These are phyloP conservation scores for Listronotus oregonensis DNA, from an alignment of 1,140 invertebrate genomes.

Conservation along the genomic window DNA sequence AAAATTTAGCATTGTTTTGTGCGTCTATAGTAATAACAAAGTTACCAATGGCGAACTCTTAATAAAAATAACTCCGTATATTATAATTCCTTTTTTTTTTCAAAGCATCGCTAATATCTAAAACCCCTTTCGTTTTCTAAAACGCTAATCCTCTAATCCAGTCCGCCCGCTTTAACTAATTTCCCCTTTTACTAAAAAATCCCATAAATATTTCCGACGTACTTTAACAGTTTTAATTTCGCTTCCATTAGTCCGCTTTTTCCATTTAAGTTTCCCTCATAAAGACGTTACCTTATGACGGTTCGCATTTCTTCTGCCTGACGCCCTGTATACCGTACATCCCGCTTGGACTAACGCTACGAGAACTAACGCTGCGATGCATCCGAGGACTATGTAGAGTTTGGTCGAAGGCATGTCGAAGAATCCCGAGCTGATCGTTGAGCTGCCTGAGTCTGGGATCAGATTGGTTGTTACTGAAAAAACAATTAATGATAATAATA, in stretches of 20 bases:
- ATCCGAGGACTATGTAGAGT: slow-evolving; percentile 81
- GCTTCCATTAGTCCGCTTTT: background rate
- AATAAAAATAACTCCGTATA: too few relatives aligned
- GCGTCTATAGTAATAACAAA: too few relatives aligned
- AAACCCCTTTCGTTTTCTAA: background rate
- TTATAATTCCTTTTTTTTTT: too few relatives aligned
- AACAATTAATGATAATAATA: too few relatives aligned
- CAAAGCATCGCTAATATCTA: slow-evolving; percentile 11
- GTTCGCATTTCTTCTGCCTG: slow-evolving; percentile 66
- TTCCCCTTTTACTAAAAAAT: slow-evolving; percentile 9
- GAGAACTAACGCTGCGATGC: slow-evolving; percentile 77
- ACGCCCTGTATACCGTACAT: slow-evolving; percentile 79
- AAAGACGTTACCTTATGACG: slow-evolving; percentile 60
- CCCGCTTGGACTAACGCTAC: slow-evolving; percentile 81
- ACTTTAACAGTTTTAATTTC: slow-evolving; percentile 2
- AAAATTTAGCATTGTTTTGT: too few relatives aligned
- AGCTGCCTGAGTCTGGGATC: slow-evolving; percentile 44
- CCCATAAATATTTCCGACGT: slow-evolving; percentile 7
- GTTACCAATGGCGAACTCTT: too few relatives aligned
- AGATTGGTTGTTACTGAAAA: slow-evolving; percentile 55
- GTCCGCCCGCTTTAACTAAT: too few relatives aligned
- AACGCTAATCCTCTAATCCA: background rate
- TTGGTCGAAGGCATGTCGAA: slow-evolving; percentile 70
- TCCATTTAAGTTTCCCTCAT: slow-evolving; percentile 24
- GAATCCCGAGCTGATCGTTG: slow-evolving; percentile 52